Conservation (phyloP, 2,113 vertebrate genomes). For the Chaetodon trifascialis region DNA sequence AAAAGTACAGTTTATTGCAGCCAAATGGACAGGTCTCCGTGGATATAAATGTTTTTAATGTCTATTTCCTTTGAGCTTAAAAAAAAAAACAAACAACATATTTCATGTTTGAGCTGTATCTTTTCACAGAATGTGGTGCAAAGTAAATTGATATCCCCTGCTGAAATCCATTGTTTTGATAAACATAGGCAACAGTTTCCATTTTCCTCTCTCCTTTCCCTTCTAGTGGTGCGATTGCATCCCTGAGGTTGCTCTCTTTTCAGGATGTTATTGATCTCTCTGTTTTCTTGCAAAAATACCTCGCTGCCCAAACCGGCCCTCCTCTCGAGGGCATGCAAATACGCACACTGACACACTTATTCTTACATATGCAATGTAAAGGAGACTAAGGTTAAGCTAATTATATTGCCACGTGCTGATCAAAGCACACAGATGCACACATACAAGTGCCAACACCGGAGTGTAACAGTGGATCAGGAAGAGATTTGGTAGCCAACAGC, state of each 20-base stretch:
- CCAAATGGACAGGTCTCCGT: conserved; percentile 39
- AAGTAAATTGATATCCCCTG: conserved; percentile 60
- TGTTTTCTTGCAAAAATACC: conserved; percentile 52
- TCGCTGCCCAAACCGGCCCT: conserved; percentile 29
- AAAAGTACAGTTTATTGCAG: conserved; percentile 17
- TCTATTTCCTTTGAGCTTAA: conserved; percentile 37
- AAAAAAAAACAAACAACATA: not conserved
- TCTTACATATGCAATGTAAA: conserved; percentile 14
- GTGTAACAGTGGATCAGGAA: not conserved
- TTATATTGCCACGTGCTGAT: conserved; percentile 33
- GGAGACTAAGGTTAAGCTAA: conserved; percentile 41
- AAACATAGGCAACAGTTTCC: conserved; percentile 59
- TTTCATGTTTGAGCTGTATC: conserved; percentile 32
- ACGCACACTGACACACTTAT: conserved; percentile 13
- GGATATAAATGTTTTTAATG: conserved; percentile 45
- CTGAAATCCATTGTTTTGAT: conserved; percentile 66
- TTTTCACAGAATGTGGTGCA: conserved; percentile 45
- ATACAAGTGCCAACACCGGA: not conserved
- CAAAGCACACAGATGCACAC: not conserved
- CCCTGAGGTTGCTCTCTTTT: conserved; percentile 63
- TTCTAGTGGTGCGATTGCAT: conserved; percentile 43
- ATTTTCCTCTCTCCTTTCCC: conserved; percentile 38
- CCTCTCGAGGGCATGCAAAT: conserved; percentile 44
- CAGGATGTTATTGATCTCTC: conserved; percentile 66
- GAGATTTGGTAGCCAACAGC: conserved; percentile 12